Evolutionary conservation across 2,113 vertebrate species (phyloP), one percentile per base, ranked within the genome.

Genomic region (Anguilla rostrata): DNA sequence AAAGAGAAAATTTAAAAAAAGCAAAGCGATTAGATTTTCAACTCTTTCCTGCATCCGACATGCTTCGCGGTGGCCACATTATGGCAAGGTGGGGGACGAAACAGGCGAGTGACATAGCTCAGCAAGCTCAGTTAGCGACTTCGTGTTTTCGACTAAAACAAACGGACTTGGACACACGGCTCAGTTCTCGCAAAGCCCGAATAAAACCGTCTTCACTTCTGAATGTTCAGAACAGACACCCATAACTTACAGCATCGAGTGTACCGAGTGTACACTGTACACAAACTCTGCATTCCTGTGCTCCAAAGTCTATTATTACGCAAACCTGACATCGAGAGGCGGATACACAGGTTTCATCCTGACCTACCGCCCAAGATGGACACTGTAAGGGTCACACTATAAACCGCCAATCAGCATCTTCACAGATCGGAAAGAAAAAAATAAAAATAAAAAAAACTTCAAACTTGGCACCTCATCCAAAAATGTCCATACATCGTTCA

Each of bases 381-480:
- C 90, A 90, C 90, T 83, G 85, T 90, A 49, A 41, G 66, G 83
- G 86, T 89, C 83, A 29, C 9, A 6, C 7, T 66, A 26, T 87
- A 71, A 16, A 88, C 89, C 89, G 87, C 86, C 88, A 89, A 88
- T 83, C 85, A 84, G 81, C 90, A 87, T 87, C 53, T 79, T 82
- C 85, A 87, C 63, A 81, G 82, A 90, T 57, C 39, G n/a, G 86
- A 3, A 11, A 11, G 1, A 14, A 53, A 53, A 53, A 53, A 53
- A 15, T 11, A 53, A 15, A 53, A 53, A 53, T 0, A 53, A 81
- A 90, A 66, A 41, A 20, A 63, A 20, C 86, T 60, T 85, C 63
- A 87, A 15, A 90, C 88, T 94, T 96, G 95, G 94, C 94, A 95
- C 93, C 88, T 84, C 92, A 90, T 89, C 86, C 4, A 46, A 88